Conservation (phyloP, 2,888 invertebrate species). For the Drosophila tanythrix region DNA sequence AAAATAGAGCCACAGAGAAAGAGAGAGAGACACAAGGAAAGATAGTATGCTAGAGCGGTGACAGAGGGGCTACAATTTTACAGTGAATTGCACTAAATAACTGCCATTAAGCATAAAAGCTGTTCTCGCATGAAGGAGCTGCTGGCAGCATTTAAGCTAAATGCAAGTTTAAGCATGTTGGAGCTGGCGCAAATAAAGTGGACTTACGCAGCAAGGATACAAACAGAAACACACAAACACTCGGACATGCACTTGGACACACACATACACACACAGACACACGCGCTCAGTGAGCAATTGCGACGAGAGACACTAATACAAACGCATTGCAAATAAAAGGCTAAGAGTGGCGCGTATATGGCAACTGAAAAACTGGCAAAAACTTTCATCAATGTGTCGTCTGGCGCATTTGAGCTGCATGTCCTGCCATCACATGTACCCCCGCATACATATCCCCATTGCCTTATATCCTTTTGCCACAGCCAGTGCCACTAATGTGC, state of each 20-base stretch:
- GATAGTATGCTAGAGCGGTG: constrained; percentile 1
- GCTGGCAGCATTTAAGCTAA: constrained; percentile 75
- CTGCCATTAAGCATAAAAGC: constrained; percentile 81
- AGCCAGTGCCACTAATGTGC: constrained; percentile 69
- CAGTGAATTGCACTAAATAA: constrained; percentile 80
- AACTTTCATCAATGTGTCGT: constrained; percentile 69
- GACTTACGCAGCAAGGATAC: constrained; percentile 58
- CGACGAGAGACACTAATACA: constrained; percentile 35
- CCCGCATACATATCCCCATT: constrained; percentile 8
- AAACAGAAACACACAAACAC: constrained; percentile 20
- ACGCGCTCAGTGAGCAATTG: background rate
- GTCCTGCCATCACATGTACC: constrained; percentile 21
- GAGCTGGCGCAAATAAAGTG: constrained; percentile 73
- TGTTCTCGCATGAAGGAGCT: constrained; percentile 76
- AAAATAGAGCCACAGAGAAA: background rate
- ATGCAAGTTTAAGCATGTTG: constrained; percentile 73
- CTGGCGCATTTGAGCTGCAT: constrained; percentile 42
- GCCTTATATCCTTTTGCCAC: constrained; percentile 18
- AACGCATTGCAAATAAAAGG: constrained; percentile 46
- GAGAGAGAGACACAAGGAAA: background rate
- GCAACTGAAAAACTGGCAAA: constrained; percentile 49
- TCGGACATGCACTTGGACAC: constrained; percentile 22
- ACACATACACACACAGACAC: constrained; percentile 11
- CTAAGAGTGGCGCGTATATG: constrained; percentile 43
- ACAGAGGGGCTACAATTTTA: constrained; percentile 68